Evolutionary conservation across 1,140 invertebrate species (phyloP).

Genomic region (Stegodyphus mimosarum): DNA sequence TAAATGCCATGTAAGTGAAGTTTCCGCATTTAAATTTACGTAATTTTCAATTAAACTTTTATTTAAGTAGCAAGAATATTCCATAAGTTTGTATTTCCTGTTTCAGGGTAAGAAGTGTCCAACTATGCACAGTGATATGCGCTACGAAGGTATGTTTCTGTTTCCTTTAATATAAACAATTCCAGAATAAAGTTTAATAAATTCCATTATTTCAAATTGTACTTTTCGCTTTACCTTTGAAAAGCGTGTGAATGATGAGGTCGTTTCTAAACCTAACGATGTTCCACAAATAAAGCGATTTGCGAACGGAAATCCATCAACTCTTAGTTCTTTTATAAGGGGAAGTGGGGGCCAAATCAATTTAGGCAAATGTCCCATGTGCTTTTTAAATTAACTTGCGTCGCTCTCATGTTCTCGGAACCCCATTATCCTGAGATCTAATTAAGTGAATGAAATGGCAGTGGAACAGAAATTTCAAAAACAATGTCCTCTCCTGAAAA

Average conservation of each 20-base stretch:
- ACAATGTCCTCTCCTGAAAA: slow-evolving; percentile 36
- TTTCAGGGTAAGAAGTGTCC: slow-evolving; percentile 57
- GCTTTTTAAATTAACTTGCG: slow-evolving; percentile 50
- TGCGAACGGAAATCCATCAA: slow-evolving; percentile 54
- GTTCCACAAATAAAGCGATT: slow-evolving; percentile 54
- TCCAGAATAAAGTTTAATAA: neutral
- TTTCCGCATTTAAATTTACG: too few species aligned
- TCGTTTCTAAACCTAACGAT: slow-evolving; percentile 39
- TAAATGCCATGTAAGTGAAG: too few species aligned
- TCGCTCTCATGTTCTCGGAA: slow-evolving; percentile 24
- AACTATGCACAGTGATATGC: slow-evolving; percentile 59
- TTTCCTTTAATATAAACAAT: neutral
- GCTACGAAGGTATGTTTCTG: slow-evolving; percentile 58
- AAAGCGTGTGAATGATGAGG: slow-evolving; percentile 41
- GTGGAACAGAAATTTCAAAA: slow-evolving; percentile 50
- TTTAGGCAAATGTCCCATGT: slow-evolving; percentile 43
- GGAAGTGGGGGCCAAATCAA: slow-evolving; percentile 34
- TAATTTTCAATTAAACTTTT: too few species aligned
- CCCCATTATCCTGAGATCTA: slow-evolving; percentile 49
- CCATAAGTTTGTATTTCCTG: neutral
- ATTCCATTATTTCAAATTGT: slow-evolving; percentile 44
- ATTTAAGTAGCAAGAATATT: too few species aligned
- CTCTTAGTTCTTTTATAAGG: slow-evolving; percentile 34
- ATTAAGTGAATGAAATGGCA: slow-evolving; percentile 51
- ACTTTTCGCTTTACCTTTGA: slow-evolving; percentile 7